phyloP scores from a whole-genome alignment of 2,113 vertebrate species.

The Gila orcuttii region DNA sequence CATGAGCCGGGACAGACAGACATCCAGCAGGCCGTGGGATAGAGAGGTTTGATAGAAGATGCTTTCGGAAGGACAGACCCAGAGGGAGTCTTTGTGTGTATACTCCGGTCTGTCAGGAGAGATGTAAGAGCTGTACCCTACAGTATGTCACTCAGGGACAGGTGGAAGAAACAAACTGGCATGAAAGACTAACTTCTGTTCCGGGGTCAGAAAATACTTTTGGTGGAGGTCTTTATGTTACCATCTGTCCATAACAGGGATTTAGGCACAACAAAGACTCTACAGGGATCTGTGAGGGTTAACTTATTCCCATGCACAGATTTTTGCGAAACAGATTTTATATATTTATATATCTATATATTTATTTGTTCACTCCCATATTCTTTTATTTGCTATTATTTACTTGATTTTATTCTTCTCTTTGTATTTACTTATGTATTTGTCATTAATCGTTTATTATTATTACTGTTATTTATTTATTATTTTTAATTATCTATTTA shows the following conservation, averaged over 20 bases:
- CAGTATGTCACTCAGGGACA: constrained; percentile 40
- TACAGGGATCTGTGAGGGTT: background rate
- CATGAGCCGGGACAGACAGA: background rate
- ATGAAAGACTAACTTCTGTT: constrained; percentile 19
- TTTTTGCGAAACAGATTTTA: background rate
- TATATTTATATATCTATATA: background rate
- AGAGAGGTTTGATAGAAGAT: constrained; percentile 43
- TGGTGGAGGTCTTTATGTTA: constrained; percentile 1
- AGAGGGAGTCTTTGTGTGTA: constrained; percentile 31
- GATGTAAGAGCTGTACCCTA: constrained; percentile 37
- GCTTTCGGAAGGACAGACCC: constrained; percentile 27
- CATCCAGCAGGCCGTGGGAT: constrained; percentile 27
- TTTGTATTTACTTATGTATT: background rate
- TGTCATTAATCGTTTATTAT: background rate
- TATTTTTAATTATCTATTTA: background rate
- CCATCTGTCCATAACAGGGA: constrained; percentile 36
- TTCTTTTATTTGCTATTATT: background rate
- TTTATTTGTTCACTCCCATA: background rate
- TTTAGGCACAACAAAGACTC: constrained; percentile 17
- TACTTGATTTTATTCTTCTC: background rate
- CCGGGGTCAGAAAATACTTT: constrained; percentile 24
- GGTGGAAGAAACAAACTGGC: constrained; percentile 44
- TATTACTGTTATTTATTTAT: constrained; percentile 29
- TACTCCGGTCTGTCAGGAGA: constrained; percentile 24
- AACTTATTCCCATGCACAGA: background rate